A percentile compares a stretch with the other conserved stretches of the same genome.
Evolutionary conservation across 1,140 invertebrate genomes (phyloP).

Genomic region (Drosophila auraria): DNA sequence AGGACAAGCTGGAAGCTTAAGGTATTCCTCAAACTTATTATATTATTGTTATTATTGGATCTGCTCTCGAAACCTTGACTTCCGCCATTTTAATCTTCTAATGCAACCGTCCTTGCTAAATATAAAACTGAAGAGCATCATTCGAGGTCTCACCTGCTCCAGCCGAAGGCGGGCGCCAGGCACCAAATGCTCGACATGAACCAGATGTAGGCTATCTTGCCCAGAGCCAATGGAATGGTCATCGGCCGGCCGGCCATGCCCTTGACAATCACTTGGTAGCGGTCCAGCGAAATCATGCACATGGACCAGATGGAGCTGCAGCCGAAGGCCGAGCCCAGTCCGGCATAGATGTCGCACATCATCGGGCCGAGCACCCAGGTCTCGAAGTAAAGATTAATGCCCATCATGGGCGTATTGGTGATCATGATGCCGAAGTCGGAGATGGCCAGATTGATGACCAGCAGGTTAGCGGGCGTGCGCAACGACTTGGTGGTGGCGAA

Average conservation of each 20-base stretch:
- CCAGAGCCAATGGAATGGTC: constrained; percentile 89
- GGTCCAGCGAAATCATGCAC: constrained; percentile 93
- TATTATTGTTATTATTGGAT: neutral
- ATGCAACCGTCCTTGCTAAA: no score
- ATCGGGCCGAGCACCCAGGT: constrained; percentile 94
- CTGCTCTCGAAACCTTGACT: neutral
- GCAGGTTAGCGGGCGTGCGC: constrained; percentile 87
- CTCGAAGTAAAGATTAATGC: constrained; percentile 94
- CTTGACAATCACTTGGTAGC: constrained; percentile 95
- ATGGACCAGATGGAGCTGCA: constrained; percentile 94
- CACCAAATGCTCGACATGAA: constrained; percentile 89
- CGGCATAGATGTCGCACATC: constrained; percentile 93
- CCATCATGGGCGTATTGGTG: constrained; percentile 92
- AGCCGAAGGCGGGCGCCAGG: constrained; percentile 89
- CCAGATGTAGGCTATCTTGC: constrained; percentile 90
- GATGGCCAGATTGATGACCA: constrained; percentile 88
- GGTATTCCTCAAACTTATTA: neutral
- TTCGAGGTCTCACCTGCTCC: constrained; percentile 87
- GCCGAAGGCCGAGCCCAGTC: constrained; percentile 92
- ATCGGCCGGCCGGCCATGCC: constrained; percentile 89
- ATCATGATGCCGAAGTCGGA: constrained; percentile 94
- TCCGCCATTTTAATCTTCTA: no score
- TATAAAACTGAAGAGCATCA: no score
- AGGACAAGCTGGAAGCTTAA: no score
- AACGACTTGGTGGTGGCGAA: constrained; percentile 87